Base-by-base conservation (phyloP, 2,113 vertebrate species). In the Pygoscelis adeliae region DNA sequence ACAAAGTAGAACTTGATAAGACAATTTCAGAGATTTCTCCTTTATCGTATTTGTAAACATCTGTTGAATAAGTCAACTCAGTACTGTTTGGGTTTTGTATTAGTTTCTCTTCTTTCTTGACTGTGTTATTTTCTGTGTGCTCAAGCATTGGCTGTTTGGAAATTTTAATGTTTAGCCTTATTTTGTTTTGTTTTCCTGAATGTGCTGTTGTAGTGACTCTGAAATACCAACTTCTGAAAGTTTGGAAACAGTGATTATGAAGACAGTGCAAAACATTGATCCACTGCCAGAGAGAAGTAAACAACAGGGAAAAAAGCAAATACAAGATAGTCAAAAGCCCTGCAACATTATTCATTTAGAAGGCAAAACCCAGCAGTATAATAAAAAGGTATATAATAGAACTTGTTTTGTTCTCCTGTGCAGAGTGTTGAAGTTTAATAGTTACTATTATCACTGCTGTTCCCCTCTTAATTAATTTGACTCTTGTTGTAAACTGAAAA, bases 151-250 rank as follows among this genome's bases (percentile, higher is more conserved):
- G 18, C 26, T 67, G 4, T 83, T 78, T 29, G 23, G 23, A 78
- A 50, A 6, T 44, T 81, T 13, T 55, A 81, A 76, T 11, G 2
- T 72, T 63, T 65, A n/a, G 10, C 44, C 84, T 80, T 17, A 19
- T 44, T 79, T 63, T 76, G 22, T 42, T 88, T 72, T 88, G 36
- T 93, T 95, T 92, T 72, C 55, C 59, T 80, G n/a, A 50, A 44
- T 87, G 67, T 80, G 30, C 36, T 80, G 27, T 90, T 95, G 66
- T 88, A 98, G 98, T 98, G 98, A 98, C 89, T 94, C 92, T 93
- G 97, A 98, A 97, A 88, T 84, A 90, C 90, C 94, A 84, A 9
- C 40, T 74, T 95, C 93, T 94, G 93, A 94, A 92, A 97, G 89
- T 94, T 90, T 97, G 83, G 96, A 94, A 90, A 95, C 67, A 55